Evolutionary conservation across 1,140 invertebrate species (phyloP), one percentile per base, ranked within the genome.

Genomic region (Trichogramma pretiosum): DNA sequence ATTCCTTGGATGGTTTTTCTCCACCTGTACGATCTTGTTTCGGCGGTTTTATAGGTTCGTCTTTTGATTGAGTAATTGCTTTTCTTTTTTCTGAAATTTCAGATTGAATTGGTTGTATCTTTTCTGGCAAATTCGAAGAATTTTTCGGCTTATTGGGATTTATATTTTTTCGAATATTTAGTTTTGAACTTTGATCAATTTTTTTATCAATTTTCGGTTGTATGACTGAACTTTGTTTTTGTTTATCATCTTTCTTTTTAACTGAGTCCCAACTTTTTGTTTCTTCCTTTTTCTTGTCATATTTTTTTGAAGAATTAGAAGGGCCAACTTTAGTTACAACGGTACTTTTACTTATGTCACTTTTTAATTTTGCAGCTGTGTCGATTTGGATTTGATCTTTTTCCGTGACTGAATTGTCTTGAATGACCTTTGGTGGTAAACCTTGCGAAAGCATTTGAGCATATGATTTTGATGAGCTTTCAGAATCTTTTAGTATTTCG

Each of bases 391-490:
- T n/a, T n/a, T n/a, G n/a, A n/a, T n/a, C n/a, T n/a, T n/a, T n/a
- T n/a, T n/a, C n/a, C n/a, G n/a, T n/a, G n/a, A n/a, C n/a, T n/a
- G n/a, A n/a, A n/a, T n/a, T n/a, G n/a, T n/a, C n/a, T n/a, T n/a
- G 18, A 5, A 46, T 54, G 3, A 49, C 28, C 23, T 52, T 54
- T 13, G 64, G 58, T 61, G 54, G 68, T 30, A 85, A 72, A 3
- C 83, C 82, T 50, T 83, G 77, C 3, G 81, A 79, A 51, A 85
- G 72, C 57, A 85, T 82, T 66, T 83, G 80, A 14, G 83, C 83
- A 64, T 85, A 85, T 1, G 83, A 84, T 49, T n/a, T n/a, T n/a
- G n/a, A n/a, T n/a, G n/a, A n/a, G n/a, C n/a, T n/a, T n/a, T 56
- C 21, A 16, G 11, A 17, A 17, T 34, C 5, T 8, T 1, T 10